Evolutionary conservation across 2,888 invertebrate species (phyloP), one percentile per base, ranked within the genome.

Genomic region (Troides helena): DNA sequence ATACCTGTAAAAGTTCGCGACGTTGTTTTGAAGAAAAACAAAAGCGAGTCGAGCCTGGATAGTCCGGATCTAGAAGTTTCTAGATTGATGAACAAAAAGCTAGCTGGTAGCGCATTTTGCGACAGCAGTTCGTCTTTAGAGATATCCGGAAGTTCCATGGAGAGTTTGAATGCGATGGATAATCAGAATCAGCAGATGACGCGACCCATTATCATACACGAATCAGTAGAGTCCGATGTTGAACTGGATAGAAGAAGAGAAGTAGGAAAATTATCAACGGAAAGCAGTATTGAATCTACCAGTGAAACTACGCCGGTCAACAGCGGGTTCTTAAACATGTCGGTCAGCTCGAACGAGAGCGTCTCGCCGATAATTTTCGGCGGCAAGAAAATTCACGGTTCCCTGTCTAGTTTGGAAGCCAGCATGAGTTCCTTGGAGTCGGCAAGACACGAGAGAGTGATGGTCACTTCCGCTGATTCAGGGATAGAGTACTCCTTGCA

Each of bases 61-160:
- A 93, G 93, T 76, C 92, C 93, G 0, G 93, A 93, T 75, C 75
- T 93, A 72, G 93, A 93, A 80, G 93, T 93, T 1, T 93, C 92
- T 57, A 85, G 92, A 73, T 78, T 93, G 6, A 93, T 93, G 90
- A 86, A 89, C 73, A 90, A 88, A 68, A 83, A 83, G 65, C 53
- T 85, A 53, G 78, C 81, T 7, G 84, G 85, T 7, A 90, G 90
- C 75, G 87, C 89, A 4, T 90, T 89, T 73, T 86, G 88, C 70
- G 93, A 93, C 67, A 92, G 92, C 71, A 91, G 86, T 73, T 92
- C 92, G 3, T 92, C 92, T 21, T 74, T 93, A 43, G 93, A 93
- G 73, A 87, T 93, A 67, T 93, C 93, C 17, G 91, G 91, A 5
- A 92, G 93, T 71, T 93, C 93, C 0, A 87, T 93, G 75, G 93